Evolutionary conservation across 2,888 invertebrate species (phyloP), one percentile per base, ranked within the genome.

Genomic region (Oscheius sp.): DNA sequence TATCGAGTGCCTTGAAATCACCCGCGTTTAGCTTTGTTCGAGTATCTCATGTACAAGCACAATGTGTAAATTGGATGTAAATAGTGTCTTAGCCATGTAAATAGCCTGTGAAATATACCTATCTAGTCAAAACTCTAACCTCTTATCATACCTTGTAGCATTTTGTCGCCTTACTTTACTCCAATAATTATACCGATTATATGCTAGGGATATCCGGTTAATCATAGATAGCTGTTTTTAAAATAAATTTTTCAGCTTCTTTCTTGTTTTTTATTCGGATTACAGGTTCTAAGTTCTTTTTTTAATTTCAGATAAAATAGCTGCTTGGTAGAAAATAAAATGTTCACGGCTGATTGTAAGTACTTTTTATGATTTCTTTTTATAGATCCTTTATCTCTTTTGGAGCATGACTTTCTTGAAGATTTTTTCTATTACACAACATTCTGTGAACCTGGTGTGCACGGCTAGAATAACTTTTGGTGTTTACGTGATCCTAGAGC

Each of bases 1-100:
- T 55, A 55, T 55, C 34, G 55, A 55, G 55, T 55, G 55, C 55
- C 55, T 55, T 55, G 55, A 55, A 23, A 55, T 34, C 17, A 55
- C 55, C 55, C 17, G 55, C 55, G 33, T 33, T 33, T 55, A 55
- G 55, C 55, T 55, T 55, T 55, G 55, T 34, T 23, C 37, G 23
- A 29, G 55, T 34, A 55, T 55, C 55, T 55, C 55, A 55, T 55
- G 20, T 20, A 5, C 12, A 12, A 23, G 25, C 23, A 23, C 27
- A 48, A n/a, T 20, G 15, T 48, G 48, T 48, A 48, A 23, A 48
- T 48, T 48, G 12, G 23, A 23, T 52, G 52, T 52, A 52, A 52
- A 52, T 52, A 52, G 52, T 52, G 52, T 27, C 17, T 27, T 52
- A 52, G 42, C n/a, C 12, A 42, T 42, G 42, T 42, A 42, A 42